Evolutionary conservation across 2,113 vertebrate species (phyloP), one percentile per base, ranked within the genome.

Genomic region (Nibea coibor): DNA sequence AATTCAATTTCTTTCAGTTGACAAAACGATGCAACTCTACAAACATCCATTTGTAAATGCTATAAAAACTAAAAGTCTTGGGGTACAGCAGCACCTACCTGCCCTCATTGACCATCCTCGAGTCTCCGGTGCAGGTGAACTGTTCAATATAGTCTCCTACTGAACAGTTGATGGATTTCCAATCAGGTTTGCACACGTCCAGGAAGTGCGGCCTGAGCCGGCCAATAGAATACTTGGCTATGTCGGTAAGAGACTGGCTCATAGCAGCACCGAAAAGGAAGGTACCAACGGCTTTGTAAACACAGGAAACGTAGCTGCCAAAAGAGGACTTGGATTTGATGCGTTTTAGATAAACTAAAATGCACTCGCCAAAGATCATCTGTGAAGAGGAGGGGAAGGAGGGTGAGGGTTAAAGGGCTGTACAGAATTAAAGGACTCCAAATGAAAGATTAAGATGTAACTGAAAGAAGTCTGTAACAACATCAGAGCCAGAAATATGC

Each of bases 161-260:
- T 0, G 94, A 95, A 90, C 98, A 99, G 95, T 97, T 97, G 93
- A 97, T 94, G 0, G 63, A 16, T 0, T 54, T 45, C 97, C 96
- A 97, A 43, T 97, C 94, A 0, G 96, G 97, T 82, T 94, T 93
- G 92, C 98, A 99, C 61, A 99, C 94, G 31, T 94, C 93, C 43
- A 99, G 91, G 93, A 99, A 99, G 93, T 99, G 98, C 50, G 98
- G 98, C 78, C 98, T 94, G 82, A 99, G 94, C 15, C 98, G 96
- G 0, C 98, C 98, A 56, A 99, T 97, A 2, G 97, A 97, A 78
- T 99, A 99, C 88, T 99, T 99, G 90, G 97, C 98, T 87, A 99
- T 99, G 95, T 99, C 97, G 3, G 98, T 99, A 88, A 99, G 90
- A 0, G 98, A 99, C 91, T 99, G 98, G 91, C 97, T 99, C 90